phyloP scores from a whole-genome alignment of 2,888 invertebrate genomes.

The Melinaea menophilus region DNA sequence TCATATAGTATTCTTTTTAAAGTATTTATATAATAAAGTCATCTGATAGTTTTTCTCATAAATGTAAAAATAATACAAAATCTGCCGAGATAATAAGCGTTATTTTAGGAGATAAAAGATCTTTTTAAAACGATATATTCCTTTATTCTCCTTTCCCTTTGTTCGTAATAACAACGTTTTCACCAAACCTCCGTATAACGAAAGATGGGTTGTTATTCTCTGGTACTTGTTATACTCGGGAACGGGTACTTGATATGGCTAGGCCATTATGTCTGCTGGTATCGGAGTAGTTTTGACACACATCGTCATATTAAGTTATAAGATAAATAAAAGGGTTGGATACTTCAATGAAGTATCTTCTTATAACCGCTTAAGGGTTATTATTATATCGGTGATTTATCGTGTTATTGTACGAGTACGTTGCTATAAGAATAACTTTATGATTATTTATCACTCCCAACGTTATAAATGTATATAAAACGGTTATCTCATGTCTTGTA shows the following conservation, averaged over 20 bases:
- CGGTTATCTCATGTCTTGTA: too few relatives aligned
- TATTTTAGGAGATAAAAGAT: constrained; percentile 13
- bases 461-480: too few relatives aligned
- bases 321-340: too few relatives aligned
- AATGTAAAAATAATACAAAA: not conserved
- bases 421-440: too few relatives aligned
- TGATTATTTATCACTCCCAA: too few relatives aligned
- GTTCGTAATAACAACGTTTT: constrained; percentile 17
- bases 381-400: too few relatives aligned
- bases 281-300: constrained; percentile 5
- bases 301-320: not conserved
- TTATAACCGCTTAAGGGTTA: too few relatives aligned
- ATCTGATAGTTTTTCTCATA: too few relatives aligned
- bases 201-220: constrained; percentile 14
- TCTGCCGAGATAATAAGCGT: constrained; percentile 2
- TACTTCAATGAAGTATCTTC: too few relatives aligned
- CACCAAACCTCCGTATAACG: constrained; percentile 14
- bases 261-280: constrained; percentile 16
- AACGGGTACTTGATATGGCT: constrained; percentile 18
- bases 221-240: constrained; percentile 12
- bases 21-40: too few relatives aligned
- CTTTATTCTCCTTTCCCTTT: constrained; percentile 17
- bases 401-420: too few relatives aligned
- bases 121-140: constrained; percentile 16
- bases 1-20: too few relatives aligned